Evolutionary conservation across 2,113 vertebrate genomes (phyloP).

Genomic region (Eubucco bourcierii): DNA sequence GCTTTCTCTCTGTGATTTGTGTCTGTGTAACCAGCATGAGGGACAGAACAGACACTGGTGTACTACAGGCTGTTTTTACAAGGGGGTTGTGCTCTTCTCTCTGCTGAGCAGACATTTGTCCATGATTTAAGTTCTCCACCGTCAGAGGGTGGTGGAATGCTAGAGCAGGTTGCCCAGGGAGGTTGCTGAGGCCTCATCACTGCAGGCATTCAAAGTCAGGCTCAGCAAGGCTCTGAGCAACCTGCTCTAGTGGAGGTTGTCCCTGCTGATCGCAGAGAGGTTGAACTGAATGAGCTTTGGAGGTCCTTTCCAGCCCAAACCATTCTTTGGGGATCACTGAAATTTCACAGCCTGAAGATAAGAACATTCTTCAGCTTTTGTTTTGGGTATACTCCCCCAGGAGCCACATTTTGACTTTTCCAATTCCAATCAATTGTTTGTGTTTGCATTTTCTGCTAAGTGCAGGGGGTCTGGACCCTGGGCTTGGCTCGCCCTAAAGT

Average conservation of each 20-base stretch:
- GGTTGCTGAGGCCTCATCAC: no score
- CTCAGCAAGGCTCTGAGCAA: no score
- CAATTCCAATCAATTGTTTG: background rate
- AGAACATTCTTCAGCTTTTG: background rate
- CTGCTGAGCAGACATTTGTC: background rate
- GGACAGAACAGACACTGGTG: conserved; percentile 37
- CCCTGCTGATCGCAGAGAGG: no score
- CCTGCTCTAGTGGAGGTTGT: no score
- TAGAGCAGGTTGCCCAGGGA: no score
- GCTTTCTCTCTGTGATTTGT: background rate
- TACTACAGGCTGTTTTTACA: accelerated
- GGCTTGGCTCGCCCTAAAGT: background rate
- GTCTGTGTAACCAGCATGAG: background rate
- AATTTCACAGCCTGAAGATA: background rate
- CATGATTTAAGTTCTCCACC: background rate
- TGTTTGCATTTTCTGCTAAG: background rate
- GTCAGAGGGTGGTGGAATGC: no score
- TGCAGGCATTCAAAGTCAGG: no score
- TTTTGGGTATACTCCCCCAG: accelerated
- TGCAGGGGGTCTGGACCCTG: accelerated
- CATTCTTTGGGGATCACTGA: background rate
- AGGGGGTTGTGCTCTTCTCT: background rate
- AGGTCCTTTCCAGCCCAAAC: no score
- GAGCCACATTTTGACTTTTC: background rate
- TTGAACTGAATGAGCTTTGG: no score